Conservation (phyloP, 2,797 vertebrate genomes). For the Synaphobranchus kaupii region DNA sequence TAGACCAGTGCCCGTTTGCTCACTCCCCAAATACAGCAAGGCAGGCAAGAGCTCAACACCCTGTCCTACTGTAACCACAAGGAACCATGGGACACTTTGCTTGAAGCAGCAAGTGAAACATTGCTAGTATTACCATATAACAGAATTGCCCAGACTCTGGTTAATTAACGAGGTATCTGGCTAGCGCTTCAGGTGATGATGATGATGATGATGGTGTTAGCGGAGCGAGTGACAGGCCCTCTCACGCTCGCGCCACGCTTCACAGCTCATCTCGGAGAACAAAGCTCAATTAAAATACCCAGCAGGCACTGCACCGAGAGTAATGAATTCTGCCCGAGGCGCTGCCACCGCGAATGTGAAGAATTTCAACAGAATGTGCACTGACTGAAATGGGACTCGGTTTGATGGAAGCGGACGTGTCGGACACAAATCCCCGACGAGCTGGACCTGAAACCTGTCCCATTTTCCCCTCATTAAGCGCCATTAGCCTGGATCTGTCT, state of each 20-base stretch:
- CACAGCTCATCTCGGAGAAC: slow-evolving; percentile 44
- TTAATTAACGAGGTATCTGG: background rate
- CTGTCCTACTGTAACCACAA: background rate
- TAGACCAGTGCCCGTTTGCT: too few species aligned
- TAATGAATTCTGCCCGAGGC: slow-evolving; percentile 73
- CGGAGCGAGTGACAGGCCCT: background rate
- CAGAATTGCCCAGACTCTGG: background rate
- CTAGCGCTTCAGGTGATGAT: background rate
- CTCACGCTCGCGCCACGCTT: background rate
- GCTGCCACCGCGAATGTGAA: slow-evolving; percentile 56
- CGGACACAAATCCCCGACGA: background rate
- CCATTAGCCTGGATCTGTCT: background rate
- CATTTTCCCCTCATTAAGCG: background rate
- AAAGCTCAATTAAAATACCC: slow-evolving; percentile 67
- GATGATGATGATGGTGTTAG: background rate
- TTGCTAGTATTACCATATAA: background rate
- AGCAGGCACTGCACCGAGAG: slow-evolving; percentile 48
- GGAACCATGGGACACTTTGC: background rate
- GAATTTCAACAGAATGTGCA: slow-evolving; percentile 51
- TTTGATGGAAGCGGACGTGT: slow-evolving; percentile 55
- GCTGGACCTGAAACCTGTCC: background rate
- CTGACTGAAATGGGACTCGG: slow-evolving; percentile 21
- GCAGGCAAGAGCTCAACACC: background rate
- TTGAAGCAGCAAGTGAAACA: background rate
- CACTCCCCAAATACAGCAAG: too few species aligned